phyloP scores from a whole-genome alignment of 2,113 vertebrate species.

The Indicator maculatus region DNA sequence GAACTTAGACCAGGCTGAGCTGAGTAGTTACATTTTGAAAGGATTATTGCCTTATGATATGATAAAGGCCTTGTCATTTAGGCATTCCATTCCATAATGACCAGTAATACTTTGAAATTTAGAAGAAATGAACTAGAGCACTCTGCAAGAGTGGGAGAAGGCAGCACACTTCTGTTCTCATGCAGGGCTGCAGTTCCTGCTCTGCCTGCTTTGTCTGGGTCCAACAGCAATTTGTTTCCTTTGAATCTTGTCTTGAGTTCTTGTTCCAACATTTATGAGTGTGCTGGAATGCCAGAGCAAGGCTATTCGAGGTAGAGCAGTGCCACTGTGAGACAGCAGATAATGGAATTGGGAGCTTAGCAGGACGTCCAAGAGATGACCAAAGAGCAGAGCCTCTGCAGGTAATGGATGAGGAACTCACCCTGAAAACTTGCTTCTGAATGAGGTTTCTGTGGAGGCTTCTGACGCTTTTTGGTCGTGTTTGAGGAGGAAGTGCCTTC shows the following conservation, averaged over 20 bases:
- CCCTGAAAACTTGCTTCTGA: background rate
- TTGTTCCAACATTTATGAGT: background rate
- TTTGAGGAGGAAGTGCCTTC: slow-evolving; percentile 32
- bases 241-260: background rate
- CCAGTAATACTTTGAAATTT: background rate
- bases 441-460: slow-evolving; percentile 25
- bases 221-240: background rate
- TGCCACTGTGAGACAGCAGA: background rate
- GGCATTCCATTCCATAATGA: background rate
- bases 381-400: background rate
- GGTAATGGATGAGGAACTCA: background rate
- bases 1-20: slow-evolving; percentile 55
- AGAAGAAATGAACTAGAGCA: background rate
- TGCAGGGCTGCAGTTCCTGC: background rate
- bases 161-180: background rate
- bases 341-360: background rate
- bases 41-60: slow-evolving; percentile 11
- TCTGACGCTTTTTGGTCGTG: background rate
- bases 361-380: background rate
- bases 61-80: slow-evolving; percentile 22
- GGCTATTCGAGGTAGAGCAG: background rate
- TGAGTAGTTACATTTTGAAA: slow-evolving; percentile 37
- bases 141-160: background rate
- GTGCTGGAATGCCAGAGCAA: background rate
- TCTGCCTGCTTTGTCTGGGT: background rate